Conservation (phyloP, 2,888 invertebrate genomes). For the Brachyptera risi region DNA sequence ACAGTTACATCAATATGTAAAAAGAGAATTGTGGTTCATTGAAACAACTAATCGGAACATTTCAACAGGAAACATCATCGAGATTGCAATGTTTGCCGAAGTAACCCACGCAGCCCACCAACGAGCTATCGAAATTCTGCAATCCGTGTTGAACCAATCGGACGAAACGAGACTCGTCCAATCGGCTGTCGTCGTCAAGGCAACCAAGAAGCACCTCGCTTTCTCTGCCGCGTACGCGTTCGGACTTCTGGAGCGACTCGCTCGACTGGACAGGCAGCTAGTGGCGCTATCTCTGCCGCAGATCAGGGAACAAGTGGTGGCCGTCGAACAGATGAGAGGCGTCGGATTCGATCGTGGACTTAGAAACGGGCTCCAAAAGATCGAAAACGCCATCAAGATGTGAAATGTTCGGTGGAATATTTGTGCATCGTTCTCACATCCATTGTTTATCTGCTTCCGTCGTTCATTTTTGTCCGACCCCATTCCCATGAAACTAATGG, state of each 20-base stretch:
- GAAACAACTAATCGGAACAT: too few species aligned
- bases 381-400: background rate
- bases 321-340: background rate
- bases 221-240: slow-evolving; percentile 6
- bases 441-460: background rate
- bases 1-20: too few species aligned
- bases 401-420: background rate
- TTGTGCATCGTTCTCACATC: background rate
- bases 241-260: background rate
- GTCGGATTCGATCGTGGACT: background rate
- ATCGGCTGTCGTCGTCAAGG: background rate
- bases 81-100: slow-evolving; percentile 5
- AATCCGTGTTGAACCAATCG: background rate
- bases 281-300: background rate
- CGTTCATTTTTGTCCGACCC: background rate
- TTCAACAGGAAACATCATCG: too few species aligned
- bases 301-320: background rate
- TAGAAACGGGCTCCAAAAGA: background rate
- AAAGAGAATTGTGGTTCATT: too few species aligned
- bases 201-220: slow-evolving; percentile 1
- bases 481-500: background rate
- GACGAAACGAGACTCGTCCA: background rate
- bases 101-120: background rate
- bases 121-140: background rate
- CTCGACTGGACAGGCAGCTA: background rate